Base-by-base conservation (phyloP, 1,140 invertebrate species). In the Euura lappo region DNA sequence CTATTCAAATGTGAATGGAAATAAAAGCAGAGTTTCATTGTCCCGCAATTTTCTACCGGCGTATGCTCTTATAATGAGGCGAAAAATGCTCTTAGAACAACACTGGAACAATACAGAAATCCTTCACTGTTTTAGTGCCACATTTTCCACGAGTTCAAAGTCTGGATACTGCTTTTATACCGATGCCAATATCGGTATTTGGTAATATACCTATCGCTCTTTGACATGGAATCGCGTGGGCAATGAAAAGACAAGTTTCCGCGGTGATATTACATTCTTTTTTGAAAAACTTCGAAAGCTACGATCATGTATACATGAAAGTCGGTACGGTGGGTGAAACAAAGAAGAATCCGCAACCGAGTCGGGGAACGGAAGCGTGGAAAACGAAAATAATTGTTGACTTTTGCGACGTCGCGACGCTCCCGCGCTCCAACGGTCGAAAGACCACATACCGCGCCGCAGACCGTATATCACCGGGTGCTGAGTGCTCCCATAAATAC, bases 401-500 rank as follows among this genome's bases (percentile, higher is more conserved):
- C 76, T 71, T 71, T 28, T 45, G 72, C 74, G 71, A 70, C 69
- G 69, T 70, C 44, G n/a, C 69, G 28, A 28, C 66, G 44, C 66
- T 28, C 44, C 44, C 8, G 66, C 66, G 69, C 45, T 13, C 8
- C 69, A 10, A 10, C 66, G 44, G 11, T 28, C 7, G 13, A 10
- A 44, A 28, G 77, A 79, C 75, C 76, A 75, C 78, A 77, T 77
- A 74, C 75, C 67, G 71, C 71, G 76, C 70, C 71, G 45, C 13
- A 45, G 74, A 78, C 72, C 76, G 76, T 82, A 80, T 80, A 79
- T 82, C 79, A 82, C 74, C 73, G 78, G 71, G 45, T 71, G 78
- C 75, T 82, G 79, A 82, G 81, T 82, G 81, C 81, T 81, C 79
- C 79, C 81, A 82, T 82, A 82, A 82, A 82, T 82, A 82, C 75